These are phyloP conservation scores for Rhaphigaster nebulosa DNA, from an alignment of 2,888 invertebrate species.

Conservation along the genomic window DNA sequence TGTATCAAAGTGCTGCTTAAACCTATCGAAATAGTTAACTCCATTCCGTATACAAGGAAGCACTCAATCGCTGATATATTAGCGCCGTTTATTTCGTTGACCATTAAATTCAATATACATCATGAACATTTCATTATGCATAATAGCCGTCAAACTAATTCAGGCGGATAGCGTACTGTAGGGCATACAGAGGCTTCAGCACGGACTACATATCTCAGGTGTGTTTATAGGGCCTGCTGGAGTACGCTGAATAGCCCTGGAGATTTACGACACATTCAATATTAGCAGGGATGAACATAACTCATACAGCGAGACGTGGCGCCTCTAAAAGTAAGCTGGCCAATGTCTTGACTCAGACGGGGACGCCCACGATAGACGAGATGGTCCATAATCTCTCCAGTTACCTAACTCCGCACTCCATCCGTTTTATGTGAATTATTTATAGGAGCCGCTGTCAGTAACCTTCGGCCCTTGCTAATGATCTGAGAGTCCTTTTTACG, in stretches of 20 bases:
- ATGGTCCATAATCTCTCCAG: background rate
- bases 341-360: background rate
- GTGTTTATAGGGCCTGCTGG: background rate
- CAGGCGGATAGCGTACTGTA: background rate
- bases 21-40: too few species aligned
- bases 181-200: background rate
- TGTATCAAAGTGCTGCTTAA: too few species aligned
- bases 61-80: background rate
- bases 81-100: background rate
- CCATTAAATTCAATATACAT: background rate
- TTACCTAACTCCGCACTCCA: background rate
- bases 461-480: background rate
- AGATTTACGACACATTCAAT: slow-evolving; percentile 13
- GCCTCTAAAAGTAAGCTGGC: background rate
- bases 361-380: background rate
- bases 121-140: background rate
- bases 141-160: background rate
- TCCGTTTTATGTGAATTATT: background rate
- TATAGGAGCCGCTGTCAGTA: background rate
- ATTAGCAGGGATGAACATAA: slow-evolving; percentile 10
- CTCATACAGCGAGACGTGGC: background rate
- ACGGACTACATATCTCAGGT: slow-evolving; percentile 4
- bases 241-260: background rate
- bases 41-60: too few species aligned
- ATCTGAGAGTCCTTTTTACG: background rate